Percentiles rank a stretch among this genome's conserved stretches.
phyloP scores from a whole-genome alignment of 64 coral and sea anemone species.

The Montipora capricornis region DNA sequence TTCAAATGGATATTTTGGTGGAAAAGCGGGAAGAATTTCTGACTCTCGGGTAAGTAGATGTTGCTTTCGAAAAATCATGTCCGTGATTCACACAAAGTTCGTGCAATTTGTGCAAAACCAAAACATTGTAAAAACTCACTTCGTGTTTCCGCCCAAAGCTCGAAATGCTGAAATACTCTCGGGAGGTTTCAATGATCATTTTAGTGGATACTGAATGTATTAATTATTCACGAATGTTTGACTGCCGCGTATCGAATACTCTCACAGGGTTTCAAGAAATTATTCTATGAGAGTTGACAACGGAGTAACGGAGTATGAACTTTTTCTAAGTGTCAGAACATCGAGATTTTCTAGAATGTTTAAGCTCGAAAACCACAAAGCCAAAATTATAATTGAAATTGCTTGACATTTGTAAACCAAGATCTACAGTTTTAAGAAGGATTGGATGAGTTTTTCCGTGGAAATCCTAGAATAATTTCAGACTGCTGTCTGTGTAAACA shows the following conservation, averaged over 20 bases:
- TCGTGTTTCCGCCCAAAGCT: too few species aligned
- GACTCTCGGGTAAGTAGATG: too few species aligned
- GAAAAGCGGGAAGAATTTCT: too few species aligned
- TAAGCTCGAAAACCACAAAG: constrained; percentile 16
- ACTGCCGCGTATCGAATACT: not conserved
- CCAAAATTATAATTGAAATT: constrained; percentile 4
- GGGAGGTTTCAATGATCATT: too few species aligned
- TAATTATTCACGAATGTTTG: too few species aligned
- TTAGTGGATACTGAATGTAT: too few species aligned
- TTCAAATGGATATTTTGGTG: too few species aligned
- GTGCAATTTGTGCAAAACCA: too few species aligned
- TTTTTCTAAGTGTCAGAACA: not conserved
- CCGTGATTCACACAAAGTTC: too few species aligned
- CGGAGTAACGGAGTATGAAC: not conserved
- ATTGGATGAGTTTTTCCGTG: constrained; percentile 17
- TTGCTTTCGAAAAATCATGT: too few species aligned
- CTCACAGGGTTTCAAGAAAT: not conserved
- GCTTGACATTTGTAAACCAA: constrained; percentile 2
- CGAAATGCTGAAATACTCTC: too few species aligned
- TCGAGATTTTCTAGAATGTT: not conserved
- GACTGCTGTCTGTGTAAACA: not conserved
- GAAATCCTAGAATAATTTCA: constrained; percentile 20
- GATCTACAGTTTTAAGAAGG: not conserved
- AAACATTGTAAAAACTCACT: too few species aligned
- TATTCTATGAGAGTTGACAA: not conserved